These are phyloP conservation scores for Coptodon rendalli DNA, from an alignment of 2,113 vertebrate species.

Conservation along the genomic window DNA sequence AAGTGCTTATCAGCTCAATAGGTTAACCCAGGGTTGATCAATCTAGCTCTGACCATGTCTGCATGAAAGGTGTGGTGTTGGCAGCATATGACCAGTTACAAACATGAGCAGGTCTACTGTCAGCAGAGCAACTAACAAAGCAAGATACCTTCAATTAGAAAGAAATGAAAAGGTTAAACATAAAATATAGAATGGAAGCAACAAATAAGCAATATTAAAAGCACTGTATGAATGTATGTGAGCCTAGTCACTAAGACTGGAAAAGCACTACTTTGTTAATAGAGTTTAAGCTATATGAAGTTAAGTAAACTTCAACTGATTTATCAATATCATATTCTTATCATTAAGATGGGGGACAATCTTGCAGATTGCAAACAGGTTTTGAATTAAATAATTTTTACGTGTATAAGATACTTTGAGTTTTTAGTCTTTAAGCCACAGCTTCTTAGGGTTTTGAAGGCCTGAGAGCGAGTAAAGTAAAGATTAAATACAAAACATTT, in stretches of 20 bases:
- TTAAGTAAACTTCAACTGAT: not conserved
- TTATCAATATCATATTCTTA: not conserved
- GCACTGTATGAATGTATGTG: not conserved
- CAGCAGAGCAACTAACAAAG: not conserved
- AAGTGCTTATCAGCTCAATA: not conserved
- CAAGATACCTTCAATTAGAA: not conserved
- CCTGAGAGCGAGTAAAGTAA: not conserved
- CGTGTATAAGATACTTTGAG: accelerated
- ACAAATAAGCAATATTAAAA: not conserved
- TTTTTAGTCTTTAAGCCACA: not conserved
- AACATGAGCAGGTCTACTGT: accelerated
- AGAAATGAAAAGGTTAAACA: not conserved
- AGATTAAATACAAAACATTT: not conserved
- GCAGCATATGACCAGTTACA: not conserved
- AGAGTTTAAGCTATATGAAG: not conserved
- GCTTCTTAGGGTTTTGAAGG: not conserved
- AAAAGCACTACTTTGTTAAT: not conserved
- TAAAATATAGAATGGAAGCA: not conserved
- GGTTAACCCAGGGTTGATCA: not conserved
- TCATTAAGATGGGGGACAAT: not conserved
- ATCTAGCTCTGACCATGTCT: not conserved
- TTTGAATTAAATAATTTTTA: not conserved
- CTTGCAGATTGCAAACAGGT: not conserved
- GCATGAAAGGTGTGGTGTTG: not conserved
- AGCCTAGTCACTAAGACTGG: not conserved